phyloP scores from a whole-genome alignment of 2,888 invertebrate species.

The Chloroclystis v-ata region DNA sequence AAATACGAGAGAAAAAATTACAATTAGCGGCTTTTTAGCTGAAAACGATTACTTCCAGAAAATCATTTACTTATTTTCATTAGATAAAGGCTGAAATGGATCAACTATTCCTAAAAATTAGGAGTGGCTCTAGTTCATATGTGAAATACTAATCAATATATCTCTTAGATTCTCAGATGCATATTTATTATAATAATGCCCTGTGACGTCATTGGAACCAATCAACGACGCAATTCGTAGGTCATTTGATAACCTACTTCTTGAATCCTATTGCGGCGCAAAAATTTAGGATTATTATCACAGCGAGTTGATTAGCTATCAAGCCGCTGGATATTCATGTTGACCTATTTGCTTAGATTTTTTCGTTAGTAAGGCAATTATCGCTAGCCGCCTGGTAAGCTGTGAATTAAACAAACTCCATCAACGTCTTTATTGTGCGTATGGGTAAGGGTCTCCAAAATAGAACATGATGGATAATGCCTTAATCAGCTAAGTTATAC shows the following conservation, averaged over 20 bases:
- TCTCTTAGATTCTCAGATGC: slow-evolving; percentile 16
- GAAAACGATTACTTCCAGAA: no score
- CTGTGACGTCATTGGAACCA: slow-evolving; percentile 56
- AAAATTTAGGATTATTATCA: slow-evolving; percentile 39
- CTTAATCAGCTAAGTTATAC: no score
- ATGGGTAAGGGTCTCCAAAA: no score
- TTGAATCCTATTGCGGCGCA: slow-evolving; percentile 49
- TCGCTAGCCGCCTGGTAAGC: no score
- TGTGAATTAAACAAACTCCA: no score
- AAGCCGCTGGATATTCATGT: not conserved
- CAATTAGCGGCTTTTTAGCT: no score
- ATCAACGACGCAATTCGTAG: slow-evolving; percentile 54
- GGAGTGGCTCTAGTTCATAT: slow-evolving; percentile 2
- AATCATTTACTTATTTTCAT: no score
- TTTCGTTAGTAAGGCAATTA: not conserved
- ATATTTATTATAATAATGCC: slow-evolving; percentile 28
- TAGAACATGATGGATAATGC: no score
- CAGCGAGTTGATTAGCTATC: slow-evolving; percentile 14
- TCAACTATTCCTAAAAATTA: no score
- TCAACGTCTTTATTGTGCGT: no score
- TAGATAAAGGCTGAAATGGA: no score
- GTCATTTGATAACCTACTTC: slow-evolving; percentile 68
- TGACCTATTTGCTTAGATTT: not conserved
- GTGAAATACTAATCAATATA: slow-evolving; percentile 18
- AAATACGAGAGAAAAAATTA: no score